Conservation (phyloP, 23 tunicate species). For the Clavelina lepadiformis region DNA sequence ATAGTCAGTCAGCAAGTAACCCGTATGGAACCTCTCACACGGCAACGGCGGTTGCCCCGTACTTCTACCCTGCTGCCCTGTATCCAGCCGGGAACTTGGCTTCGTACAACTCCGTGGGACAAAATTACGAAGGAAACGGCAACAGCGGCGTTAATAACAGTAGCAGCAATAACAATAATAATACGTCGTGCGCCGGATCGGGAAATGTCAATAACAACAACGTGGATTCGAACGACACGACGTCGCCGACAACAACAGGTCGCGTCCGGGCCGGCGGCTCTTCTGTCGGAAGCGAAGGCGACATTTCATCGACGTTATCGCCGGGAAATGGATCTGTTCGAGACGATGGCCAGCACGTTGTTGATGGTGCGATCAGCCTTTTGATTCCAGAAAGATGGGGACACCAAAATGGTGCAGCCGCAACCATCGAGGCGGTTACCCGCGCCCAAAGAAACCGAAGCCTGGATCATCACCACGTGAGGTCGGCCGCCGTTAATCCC, state of each 20-base stretch:
- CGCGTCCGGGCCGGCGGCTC: constrained; percentile 64
- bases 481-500: constrained; percentile 15
- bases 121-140: constrained; percentile 29
- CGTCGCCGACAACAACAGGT: constrained; percentile 47
- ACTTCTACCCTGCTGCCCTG: constrained; percentile 47
- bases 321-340: constrained; percentile 68
- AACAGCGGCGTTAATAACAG: constrained; percentile 1
- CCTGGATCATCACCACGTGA: constrained; percentile 29
- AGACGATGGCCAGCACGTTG: constrained; percentile 38
- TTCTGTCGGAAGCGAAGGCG: constrained; percentile 81
- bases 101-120: constrained; percentile 24
- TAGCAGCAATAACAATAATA: constrained; percentile 17
- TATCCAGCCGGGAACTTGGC: constrained; percentile 47
- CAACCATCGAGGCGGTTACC: constrained; percentile 36
- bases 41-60: constrained; percentile 41
- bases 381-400: constrained; percentile 32
- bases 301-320: constrained; percentile 66
- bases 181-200: background rate
- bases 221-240: constrained; percentile 40
- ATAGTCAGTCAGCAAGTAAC: constrained; percentile 32
- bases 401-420: constrained; percentile 34
- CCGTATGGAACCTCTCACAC: constrained; percentile 41
- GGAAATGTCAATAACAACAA: constrained; percentile 14
- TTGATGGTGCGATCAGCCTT: constrained; percentile 2
- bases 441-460: constrained; percentile 18